Percentiles rank a stretch among this genome's conserved stretches.
phyloP scores from a whole-genome alignment of 2,888 invertebrate species.

The Lasioglossum figueresi region DNA sequence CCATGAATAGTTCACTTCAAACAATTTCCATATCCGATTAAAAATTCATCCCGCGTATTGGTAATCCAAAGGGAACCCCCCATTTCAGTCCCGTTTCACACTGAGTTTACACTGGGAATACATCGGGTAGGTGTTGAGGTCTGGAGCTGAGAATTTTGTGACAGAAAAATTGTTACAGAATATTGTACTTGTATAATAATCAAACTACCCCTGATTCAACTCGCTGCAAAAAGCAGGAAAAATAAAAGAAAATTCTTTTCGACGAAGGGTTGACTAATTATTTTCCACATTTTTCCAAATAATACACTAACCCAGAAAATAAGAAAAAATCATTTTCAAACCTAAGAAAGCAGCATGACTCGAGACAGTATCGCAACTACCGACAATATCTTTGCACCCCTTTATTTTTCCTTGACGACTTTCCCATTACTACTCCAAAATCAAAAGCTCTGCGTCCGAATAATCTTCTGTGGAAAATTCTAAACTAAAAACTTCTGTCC shows the following conservation, averaged over 20 bases:
- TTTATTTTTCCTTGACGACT: neutral
- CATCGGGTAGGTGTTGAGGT: neutral
- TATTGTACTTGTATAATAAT: neutral
- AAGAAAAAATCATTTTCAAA: too few species aligned
- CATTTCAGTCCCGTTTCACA: neutral
- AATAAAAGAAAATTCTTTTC: too few species aligned
- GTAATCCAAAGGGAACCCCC: neutral
- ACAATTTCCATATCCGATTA: conserved; percentile 5
- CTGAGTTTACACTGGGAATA: neutral
- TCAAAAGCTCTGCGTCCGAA: neutral
- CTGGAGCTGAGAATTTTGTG: neutral
- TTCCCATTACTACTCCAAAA: neutral
- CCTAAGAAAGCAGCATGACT: too few species aligned
- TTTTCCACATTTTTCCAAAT: too few species aligned
- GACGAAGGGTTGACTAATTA: too few species aligned
- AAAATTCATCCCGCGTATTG: neutral
- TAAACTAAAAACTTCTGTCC: neutral
- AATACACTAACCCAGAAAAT: too few species aligned
- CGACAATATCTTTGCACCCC: too few species aligned
- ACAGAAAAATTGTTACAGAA: neutral
- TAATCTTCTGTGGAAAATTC: neutral
- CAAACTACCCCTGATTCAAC: too few species aligned
- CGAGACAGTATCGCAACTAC: too few species aligned
- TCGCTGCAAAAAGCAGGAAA: too few species aligned
- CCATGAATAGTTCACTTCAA: neutral